Conservation (phyloP, 1,140 invertebrate genomes). For the Eupristina koningsbergeri region DNA sequence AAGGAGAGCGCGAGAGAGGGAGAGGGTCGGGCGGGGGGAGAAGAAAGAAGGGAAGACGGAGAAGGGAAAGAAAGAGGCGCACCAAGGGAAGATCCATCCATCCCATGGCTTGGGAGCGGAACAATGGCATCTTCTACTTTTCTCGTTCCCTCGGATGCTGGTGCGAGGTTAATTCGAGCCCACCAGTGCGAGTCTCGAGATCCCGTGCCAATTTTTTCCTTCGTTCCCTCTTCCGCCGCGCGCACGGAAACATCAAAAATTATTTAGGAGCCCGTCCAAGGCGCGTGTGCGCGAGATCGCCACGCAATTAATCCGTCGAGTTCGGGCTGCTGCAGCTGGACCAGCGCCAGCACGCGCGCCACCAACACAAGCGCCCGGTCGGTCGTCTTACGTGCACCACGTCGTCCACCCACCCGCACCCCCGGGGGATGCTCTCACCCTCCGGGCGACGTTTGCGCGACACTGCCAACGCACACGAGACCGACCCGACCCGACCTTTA, state of each 20-base stretch:
- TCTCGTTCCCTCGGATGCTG: not conserved
- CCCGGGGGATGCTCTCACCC: too few relatives aligned
- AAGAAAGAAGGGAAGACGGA: too few relatives aligned
- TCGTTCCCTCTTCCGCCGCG: not conserved
- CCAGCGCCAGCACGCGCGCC: not conserved
- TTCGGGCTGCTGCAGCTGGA: too few relatives aligned
- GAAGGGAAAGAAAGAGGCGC: too few relatives aligned
- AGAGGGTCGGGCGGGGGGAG: too few relatives aligned
- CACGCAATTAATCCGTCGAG: conserved; percentile 2
- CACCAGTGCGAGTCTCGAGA: not conserved
- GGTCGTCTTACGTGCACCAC: too few relatives aligned
- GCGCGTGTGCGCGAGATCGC: not conserved
- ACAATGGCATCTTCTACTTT: not conserved
- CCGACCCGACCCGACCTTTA: not conserved
- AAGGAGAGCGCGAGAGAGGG: too few relatives aligned
- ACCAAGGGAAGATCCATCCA: too few relatives aligned
- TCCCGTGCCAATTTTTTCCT: not conserved
- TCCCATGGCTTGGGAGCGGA: too few relatives aligned
- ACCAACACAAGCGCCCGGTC: too few relatives aligned
- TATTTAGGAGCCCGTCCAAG: not conserved
- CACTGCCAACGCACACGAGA: not conserved
- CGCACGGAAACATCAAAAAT: conserved; percentile 5
- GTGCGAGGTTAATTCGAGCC: not conserved
- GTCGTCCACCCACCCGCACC: too few relatives aligned
- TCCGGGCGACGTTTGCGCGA: not conserved